Conservation (phyloP, 2,797 vertebrate genomes). For the Phataginus tetradactyla region DNA sequence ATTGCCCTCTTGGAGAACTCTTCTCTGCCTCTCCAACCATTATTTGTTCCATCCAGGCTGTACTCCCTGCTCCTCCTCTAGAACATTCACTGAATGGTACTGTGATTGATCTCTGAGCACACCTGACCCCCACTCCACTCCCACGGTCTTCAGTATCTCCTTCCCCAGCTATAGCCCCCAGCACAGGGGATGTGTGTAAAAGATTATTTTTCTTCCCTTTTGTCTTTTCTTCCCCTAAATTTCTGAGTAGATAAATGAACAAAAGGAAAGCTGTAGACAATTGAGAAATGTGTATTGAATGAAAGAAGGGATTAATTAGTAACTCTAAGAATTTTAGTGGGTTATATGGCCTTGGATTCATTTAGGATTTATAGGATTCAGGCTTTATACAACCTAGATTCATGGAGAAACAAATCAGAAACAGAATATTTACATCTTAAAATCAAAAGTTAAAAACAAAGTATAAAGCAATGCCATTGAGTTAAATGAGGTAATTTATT, state of each 20-base stretch:
- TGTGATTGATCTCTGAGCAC: background rate
- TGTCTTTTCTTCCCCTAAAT: background rate
- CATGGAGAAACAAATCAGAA: background rate
- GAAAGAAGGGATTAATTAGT: background rate
- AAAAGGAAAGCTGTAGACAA: background rate
- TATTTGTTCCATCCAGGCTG: background rate
- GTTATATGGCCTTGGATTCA: too few species aligned
- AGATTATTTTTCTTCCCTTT: background rate
- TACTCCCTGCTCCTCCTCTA: background rate
- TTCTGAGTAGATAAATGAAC: background rate
- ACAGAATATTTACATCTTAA: background rate
- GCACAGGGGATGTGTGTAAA: background rate
- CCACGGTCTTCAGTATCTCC: accelerated
- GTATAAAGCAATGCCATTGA: background rate
- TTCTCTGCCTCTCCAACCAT: background rate
- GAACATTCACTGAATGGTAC: background rate
- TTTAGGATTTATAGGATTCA: background rate
- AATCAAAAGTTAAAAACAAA: constrained; percentile 30
- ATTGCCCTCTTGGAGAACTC: accelerated
- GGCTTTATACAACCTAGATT: background rate
- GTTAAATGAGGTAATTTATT: constrained; percentile 40
- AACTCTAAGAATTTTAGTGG: background rate
- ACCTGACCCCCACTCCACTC: accelerated
- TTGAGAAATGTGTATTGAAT: background rate
- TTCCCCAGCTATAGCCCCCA: too few species aligned